phyloP scores from a whole-genome alignment of 2,797 vertebrate genomes.

The Emys orbicularis region DNA sequence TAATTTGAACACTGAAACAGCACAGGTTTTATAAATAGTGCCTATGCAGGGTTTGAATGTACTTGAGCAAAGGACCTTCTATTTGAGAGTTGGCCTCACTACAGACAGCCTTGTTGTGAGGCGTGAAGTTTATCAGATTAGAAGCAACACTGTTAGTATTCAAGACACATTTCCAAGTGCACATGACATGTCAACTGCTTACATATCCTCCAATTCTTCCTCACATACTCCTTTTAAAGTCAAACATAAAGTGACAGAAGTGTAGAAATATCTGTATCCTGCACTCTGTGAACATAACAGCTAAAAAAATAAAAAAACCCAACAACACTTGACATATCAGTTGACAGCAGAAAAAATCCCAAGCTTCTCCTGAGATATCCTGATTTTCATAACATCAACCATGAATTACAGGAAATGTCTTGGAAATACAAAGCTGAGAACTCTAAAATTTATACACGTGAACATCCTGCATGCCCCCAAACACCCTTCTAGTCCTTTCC shows the following conservation, averaged over 20 bases:
- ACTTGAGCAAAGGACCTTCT: conserved; percentile 27
- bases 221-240: conserved; percentile 61
- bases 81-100: conserved; percentile 32
- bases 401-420: background rate
- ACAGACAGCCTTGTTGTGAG: conserved; percentile 8
- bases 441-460: background rate
- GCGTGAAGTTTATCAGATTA: conserved; percentile 53
- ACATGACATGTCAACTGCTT: conserved; percentile 69
- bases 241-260: conserved; percentile 72
- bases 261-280: conserved; percentile 61
- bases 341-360: conserved; percentile 34
- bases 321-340: conserved; percentile 31
- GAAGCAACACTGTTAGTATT: conserved; percentile 49
- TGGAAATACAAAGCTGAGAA: background rate
- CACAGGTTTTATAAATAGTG: conserved; percentile 33
- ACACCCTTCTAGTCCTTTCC: background rate
- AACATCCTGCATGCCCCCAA: background rate
- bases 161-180: conserved; percentile 65
- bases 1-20: background rate
- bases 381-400: conserved; percentile 35
- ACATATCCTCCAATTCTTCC: conserved; percentile 61
- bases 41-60: background rate
- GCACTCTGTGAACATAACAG: conserved; percentile 59
- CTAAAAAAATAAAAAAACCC: conserved; percentile 43
- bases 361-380: background rate